These are phyloP conservation scores for Aurelia coerulea DNA, from an alignment of 30 jellyfish, hydroid and myxozoan species.

Conservation along the genomic window DNA sequence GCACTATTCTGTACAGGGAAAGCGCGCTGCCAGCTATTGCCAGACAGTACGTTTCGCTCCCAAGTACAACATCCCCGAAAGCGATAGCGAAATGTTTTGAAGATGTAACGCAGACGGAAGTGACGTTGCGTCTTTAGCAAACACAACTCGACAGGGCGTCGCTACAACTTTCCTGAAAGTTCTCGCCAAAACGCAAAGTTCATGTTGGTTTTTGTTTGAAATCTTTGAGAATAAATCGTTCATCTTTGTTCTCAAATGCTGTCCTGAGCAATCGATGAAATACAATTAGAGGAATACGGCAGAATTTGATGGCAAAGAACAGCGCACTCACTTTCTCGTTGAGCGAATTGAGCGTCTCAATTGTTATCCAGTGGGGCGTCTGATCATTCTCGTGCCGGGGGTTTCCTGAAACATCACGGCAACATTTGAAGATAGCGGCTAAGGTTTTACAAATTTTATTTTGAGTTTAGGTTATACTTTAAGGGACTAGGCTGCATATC, in stretches of 20 bases:
- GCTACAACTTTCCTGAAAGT: not conserved
- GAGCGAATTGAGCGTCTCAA: slow-evolving; percentile 41
- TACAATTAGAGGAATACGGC: slow-evolving; percentile 5
- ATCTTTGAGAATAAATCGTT: too few species aligned
- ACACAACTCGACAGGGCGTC: slow-evolving; percentile 47
- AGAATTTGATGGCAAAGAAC: not conserved
- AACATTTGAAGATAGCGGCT: not conserved
- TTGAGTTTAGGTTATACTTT: too few species aligned
- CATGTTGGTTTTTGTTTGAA: not conserved
- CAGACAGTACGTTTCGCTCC: too few species aligned
- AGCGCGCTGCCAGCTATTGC: too few species aligned
- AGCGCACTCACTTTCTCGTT: slow-evolving; percentile 34
- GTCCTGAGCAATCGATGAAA: not conserved
- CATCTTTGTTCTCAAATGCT: too few species aligned
- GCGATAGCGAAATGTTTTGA: slow-evolving; percentile 8
- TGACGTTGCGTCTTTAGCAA: slow-evolving; percentile 39
- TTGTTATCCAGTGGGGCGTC: slow-evolving; percentile 56
- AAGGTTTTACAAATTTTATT: not conserved
- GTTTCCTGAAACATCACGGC: slow-evolving; percentile 27
- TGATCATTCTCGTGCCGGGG: slow-evolving; percentile 38
- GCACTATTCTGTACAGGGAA: too few species aligned
- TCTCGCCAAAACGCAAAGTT: not conserved
- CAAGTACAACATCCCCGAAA: slow-evolving; percentile 1
- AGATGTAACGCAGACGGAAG: slow-evolving; percentile 31
- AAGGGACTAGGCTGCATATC: too few species aligned